Base-by-base conservation (phyloP, 2,888 invertebrate species). In the Invenusta paracnida region DNA sequence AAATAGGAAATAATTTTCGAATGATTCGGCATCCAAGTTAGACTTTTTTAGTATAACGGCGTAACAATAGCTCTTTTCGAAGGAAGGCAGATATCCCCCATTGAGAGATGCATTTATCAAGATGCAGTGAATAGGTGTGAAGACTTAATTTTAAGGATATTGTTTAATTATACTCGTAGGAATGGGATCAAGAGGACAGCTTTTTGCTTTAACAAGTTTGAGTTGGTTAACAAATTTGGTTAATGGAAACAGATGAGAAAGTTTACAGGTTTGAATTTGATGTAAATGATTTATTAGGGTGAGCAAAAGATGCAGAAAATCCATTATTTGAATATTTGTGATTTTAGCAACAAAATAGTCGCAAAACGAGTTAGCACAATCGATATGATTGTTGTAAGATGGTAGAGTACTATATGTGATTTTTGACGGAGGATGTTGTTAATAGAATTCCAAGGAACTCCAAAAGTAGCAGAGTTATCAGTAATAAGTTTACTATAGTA, bases 401-500 rank as follows among this genome's bases (percentile, higher is more conserved):
- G 73, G 73, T 23, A 73, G 73, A 25, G 73, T 5, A 73, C 73
- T 73, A 73, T n/a, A n/a, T 73, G 73, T 25, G 73, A 73, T 73
- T 73, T 73, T 73, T 23, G 73, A 73, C 73, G 73, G 27, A 73
- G 27, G 73, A 73, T 73, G 25, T 73, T 73, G 73, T 73, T 73
- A 73, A 73, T 73, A 73, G 73, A 73, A 73, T 73, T 25, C 73
- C 73, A 73, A 23, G 73, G 73, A 73, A 73, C 17, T 73, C 73
- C 73, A 73, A 23, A 73, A 23, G 25, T 73, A 23, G 73, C 73
- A 23, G 73, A 73, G 17, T 13, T 73, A 25, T 73, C 73, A 73
- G 73, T 73, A 73, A 73, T 73, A 23, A 13, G 73, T 73, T 73
- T 73, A 73, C 73, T 73, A 73, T 73, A 73, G 73, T 73, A 73